Evolutionary conservation across 2,113 vertebrate genomes (phyloP).

Genomic region (Hippocampus mohnikei): DNA sequence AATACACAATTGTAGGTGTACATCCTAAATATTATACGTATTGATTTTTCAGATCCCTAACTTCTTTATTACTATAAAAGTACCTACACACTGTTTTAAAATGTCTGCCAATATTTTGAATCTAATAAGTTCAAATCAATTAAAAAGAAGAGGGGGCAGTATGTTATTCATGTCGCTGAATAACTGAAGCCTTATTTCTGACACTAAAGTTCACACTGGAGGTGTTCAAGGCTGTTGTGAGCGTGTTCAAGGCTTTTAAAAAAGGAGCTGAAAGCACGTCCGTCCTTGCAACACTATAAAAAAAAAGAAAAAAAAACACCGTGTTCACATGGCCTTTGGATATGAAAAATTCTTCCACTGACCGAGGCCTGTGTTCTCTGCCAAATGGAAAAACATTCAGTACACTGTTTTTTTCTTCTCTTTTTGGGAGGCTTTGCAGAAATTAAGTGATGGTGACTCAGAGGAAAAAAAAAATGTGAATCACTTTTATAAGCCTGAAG

Average conservation of each 20-base stretch:
- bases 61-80: neutral
- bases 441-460: slow-evolving; percentile 5
- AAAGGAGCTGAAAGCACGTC: neutral
- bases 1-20: no score
- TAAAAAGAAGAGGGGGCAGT: neutral
- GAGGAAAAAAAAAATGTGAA: slow-evolving; percentile 12
- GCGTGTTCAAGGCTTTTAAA: neutral
- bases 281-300: neutral
- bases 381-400: slow-evolving; percentile 5
- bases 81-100: neutral
- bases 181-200: neutral
- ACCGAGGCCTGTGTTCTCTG: neutral
- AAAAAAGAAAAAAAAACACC: neutral
- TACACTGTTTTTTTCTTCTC: neutral
- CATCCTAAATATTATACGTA: no score
- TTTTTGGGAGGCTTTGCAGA: neutral
- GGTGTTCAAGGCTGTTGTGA: neutral
- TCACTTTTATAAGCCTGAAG: slow-evolving; percentile 34
- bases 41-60: neutral
- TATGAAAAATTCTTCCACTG: slow-evolving; percentile 2
- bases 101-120: neutral
- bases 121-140: neutral
- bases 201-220: neutral
- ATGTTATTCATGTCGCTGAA: neutral
- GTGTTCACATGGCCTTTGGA: neutral